Conservation (phyloP, 2,113 vertebrate genomes). For the Anolis sagrei region DNA sequence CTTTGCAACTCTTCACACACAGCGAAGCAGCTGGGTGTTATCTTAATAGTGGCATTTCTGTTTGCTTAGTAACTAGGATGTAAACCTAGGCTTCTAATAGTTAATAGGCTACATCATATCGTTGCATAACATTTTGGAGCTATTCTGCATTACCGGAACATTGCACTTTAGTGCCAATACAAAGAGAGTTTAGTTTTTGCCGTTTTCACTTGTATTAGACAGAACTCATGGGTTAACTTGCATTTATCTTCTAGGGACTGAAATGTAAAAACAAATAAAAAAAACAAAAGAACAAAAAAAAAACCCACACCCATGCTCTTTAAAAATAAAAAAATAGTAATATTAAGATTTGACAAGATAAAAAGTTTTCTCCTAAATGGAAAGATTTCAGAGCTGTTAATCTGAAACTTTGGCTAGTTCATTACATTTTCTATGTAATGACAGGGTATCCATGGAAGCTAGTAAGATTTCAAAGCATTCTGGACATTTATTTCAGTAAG, state of each 20-base stretch:
- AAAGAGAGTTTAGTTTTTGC: not conserved
- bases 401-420: not conserved
- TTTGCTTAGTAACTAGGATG: constrained; percentile 5
- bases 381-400: not conserved
- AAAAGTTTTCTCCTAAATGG: constrained; percentile 2
- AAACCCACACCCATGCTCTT: too few relatives aligned
- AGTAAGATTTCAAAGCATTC: not conserved
- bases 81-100: not conserved
- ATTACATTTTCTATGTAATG: not conserved
- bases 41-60: not conserved
- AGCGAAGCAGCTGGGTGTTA: not conserved
- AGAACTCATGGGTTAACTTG: not conserved
- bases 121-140: constrained; percentile 21
- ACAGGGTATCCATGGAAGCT: constrained; percentile 1
- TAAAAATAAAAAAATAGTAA: too few relatives aligned
- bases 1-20: too few relatives aligned
- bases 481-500: not conserved
- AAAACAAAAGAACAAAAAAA: too few relatives aligned
- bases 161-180: not conserved
- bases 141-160: constrained; percentile 8
- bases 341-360: not conserved
- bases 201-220: not conserved
- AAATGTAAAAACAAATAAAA: constrained; percentile 11
- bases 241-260: not conserved
- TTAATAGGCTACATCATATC: not conserved